Evolutionary conservation across 2,888 invertebrate genomes (phyloP).

Genomic region (Diabrotica balteata): DNA sequence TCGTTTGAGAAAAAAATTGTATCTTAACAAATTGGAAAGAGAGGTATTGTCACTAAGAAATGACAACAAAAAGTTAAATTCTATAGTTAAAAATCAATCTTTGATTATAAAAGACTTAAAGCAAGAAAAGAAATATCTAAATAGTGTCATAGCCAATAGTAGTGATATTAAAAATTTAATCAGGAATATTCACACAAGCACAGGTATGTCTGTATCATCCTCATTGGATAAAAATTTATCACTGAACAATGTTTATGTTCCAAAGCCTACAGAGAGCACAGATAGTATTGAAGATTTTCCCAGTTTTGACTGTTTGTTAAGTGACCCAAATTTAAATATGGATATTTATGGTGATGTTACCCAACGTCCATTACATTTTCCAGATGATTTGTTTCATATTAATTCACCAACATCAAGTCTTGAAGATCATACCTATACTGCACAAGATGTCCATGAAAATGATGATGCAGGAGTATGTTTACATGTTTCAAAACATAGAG

Average conservation of each 20-base stretch:
- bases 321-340: conserved; percentile 7
- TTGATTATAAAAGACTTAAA: conserved; percentile 61
- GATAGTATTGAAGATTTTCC: conserved; percentile 13
- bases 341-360: conserved; percentile 16
- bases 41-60: conserved; percentile 58
- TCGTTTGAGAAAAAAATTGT: conserved; percentile 67
- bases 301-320: conserved; percentile 6
- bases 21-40: conserved; percentile 65
- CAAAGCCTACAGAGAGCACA: conserved; percentile 44
- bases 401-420: conserved; percentile 15
- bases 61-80: conserved; percentile 62
- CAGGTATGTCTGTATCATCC: conserved; percentile 56
- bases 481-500: conserved; percentile 64
- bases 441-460: conserved; percentile 27
- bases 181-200: conserved; percentile 58
- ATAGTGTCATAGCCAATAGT: conserved; percentile 65
- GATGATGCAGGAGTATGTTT: conserved; percentile 65
- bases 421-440: conserved; percentile 53
- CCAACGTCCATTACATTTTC: conserved; percentile 33
- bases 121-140: conserved; percentile 65
- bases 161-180: conserved; percentile 63
- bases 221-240: conserved; percentile 52
- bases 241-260: conserved; percentile 43
- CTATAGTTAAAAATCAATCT: conserved; percentile 62
- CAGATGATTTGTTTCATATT: conserved; percentile 19